phyloP scores from a whole-genome alignment of 2,113 vertebrate genomes.

The Lycaon pictus region DNA sequence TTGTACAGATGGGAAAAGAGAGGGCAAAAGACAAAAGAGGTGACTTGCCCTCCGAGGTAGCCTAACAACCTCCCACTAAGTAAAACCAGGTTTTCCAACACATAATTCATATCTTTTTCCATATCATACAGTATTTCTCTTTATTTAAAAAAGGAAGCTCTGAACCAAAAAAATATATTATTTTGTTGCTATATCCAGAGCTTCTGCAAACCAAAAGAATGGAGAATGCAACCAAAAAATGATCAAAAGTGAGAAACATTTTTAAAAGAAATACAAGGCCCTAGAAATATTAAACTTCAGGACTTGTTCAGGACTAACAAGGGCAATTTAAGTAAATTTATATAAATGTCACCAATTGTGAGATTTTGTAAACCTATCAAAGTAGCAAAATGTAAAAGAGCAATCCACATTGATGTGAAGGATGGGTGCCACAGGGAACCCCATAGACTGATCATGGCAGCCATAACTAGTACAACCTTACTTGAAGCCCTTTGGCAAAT shows the following conservation, averaged over 20 bases:
- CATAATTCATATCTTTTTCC: not conserved
- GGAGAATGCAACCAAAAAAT: not conserved
- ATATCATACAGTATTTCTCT: not conserved
- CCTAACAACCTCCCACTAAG: not conserved
- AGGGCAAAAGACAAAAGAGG: not conserved
- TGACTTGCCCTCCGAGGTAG: not conserved
- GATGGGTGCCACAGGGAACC: accelerated
- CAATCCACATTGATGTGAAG: not conserved
- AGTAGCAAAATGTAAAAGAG: not conserved
- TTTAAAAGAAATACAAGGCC: not conserved
- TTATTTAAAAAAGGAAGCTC: constrained; percentile 27
- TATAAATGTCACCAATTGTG: not conserved
- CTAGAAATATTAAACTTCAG: not conserved
- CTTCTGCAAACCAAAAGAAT: constrained; percentile 13
- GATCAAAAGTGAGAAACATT: not conserved
- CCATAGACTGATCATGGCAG: not conserved
- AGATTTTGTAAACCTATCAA: not conserved
- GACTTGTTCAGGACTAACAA: constrained; percentile 14
- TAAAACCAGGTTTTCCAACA: not conserved
- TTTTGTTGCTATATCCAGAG: not conserved
- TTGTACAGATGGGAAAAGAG: not conserved
- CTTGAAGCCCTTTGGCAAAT: not conserved
- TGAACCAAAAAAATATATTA: not conserved
- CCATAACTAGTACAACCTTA: not conserved
- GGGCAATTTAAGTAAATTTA: not conserved